Conservation (phyloP, 2,113 vertebrate genomes). For the Phyllostomus hastatus region DNA sequence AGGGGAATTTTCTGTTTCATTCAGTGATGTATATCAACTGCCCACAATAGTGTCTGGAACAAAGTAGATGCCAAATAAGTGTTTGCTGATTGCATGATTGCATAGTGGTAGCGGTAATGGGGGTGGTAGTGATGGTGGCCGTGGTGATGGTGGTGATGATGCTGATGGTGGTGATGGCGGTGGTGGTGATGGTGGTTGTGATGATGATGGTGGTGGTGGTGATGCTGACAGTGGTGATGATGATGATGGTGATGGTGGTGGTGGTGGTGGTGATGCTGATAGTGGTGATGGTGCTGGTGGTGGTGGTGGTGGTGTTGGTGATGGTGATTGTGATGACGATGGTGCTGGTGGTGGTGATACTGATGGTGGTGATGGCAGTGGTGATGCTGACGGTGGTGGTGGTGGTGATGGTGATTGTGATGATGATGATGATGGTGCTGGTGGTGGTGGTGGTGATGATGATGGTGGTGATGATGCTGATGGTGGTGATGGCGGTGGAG, state of each 20-base stretch:
- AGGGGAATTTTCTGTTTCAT: background rate
- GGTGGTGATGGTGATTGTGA: too few species aligned
- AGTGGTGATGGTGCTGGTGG: background rate
- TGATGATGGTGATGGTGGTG: background rate
- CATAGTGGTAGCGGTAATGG: background rate
- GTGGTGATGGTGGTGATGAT: rapidly evolving
- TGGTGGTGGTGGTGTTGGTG: background rate
- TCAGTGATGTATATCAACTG: background rate
- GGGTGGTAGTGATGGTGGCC: rapidly evolving
- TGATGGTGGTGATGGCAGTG: background rate
- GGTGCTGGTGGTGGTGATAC: too few species aligned
- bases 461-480: background rate
- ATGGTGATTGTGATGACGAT: background rate
- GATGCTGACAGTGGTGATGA: background rate
- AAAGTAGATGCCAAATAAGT: background rate
- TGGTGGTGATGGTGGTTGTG: background rate
- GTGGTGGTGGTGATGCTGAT: background rate
- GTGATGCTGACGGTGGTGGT: background rate
- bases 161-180: rapidly evolving
- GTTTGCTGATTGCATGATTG: background rate
- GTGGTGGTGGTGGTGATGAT: rapidly evolving
- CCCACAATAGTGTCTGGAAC: background rate
- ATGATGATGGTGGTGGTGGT: background rate
- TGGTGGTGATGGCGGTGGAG: background rate
- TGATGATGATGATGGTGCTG: rapidly evolving